These are phyloP conservation scores for Aporophyla lueneburgensis DNA, from an alignment of 2,888 invertebrate species.

Conservation along the genomic window DNA sequence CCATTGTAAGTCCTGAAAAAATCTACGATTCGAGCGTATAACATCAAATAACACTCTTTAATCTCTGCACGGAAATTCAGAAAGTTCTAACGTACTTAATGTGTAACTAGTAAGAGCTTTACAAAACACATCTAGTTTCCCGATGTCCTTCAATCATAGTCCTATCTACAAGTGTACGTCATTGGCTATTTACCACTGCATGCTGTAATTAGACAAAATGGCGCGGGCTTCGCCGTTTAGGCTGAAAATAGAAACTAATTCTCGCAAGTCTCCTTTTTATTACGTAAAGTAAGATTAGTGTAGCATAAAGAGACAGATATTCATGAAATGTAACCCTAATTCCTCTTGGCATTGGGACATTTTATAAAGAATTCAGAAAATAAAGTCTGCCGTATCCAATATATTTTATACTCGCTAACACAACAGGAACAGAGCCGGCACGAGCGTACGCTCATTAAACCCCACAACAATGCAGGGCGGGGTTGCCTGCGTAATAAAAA, in stretches of 20 bases:
- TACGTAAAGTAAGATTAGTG: conserved; percentile 17
- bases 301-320: background rate
- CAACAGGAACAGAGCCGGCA: conserved; percentile 74
- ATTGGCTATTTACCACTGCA: conserved; percentile 5
- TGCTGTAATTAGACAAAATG: conserved; percentile 35
- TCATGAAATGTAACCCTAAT: conserved; percentile 31
- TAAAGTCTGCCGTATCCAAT: conserved; percentile 65
- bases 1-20: conserved; percentile 32
- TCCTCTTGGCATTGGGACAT: conserved; percentile 23
- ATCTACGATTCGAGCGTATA: background rate
- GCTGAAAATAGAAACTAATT: conserved; percentile 21
- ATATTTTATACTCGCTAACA: conserved; percentile 66
- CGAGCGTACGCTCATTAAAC: conserved; percentile 82
- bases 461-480: conserved; percentile 88
- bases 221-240: conserved; percentile 8
- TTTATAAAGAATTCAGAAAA: conserved; percentile 41
- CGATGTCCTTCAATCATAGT: conserved; percentile 14
- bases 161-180: background rate
- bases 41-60: background rate
- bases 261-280: conserved; percentile 5
- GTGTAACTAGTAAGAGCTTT: background rate
- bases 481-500: conserved; percentile 86
- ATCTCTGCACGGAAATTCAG: background rate
- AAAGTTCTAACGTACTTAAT: background rate
- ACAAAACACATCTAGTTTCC: background rate